Evolutionary conservation across 2,888 invertebrate species (phyloP).

Genomic region (Hypsopygia costalis): DNA sequence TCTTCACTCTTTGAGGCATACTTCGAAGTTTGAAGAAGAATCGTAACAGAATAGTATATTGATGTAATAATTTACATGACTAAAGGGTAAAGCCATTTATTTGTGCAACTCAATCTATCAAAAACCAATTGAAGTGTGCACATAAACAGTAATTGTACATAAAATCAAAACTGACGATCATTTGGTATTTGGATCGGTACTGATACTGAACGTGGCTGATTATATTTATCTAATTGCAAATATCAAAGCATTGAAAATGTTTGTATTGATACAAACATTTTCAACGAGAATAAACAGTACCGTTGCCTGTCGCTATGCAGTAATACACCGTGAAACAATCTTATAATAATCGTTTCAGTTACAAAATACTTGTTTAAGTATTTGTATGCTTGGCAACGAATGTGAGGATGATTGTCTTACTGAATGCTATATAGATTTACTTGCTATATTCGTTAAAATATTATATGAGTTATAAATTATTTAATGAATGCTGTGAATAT

Average conservation of each 20-base stretch:
- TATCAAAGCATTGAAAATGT: conserved; percentile 1
- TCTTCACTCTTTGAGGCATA: too few species aligned
- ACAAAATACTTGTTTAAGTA: conserved; percentile 18
- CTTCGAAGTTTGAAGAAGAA: too few species aligned
- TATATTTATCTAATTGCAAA: not conserved
- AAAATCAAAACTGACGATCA: too few species aligned
- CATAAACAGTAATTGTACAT: too few species aligned
- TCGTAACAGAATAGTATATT: too few species aligned
- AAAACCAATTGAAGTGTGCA: too few species aligned
- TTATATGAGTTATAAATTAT: too few species aligned
- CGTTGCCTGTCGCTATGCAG: not conserved
- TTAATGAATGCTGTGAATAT: too few species aligned
- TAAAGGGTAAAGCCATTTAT: too few species aligned
- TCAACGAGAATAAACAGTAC: not conserved
- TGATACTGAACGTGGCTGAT: not conserved
- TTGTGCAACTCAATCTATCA: too few species aligned
- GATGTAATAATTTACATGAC: too few species aligned
- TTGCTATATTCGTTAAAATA: not conserved
- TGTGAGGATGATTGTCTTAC: conserved; percentile 13
- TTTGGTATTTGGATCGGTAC: too few species aligned
- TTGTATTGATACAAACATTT: not conserved
- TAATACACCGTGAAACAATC: not conserved
- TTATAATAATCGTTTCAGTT: conserved; percentile 18
- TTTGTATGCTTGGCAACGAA: conserved; percentile 21
- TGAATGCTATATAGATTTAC: not conserved